Evolutionary conservation across 2,113 vertebrate genomes (phyloP).

Genomic region (Helogale parvula): DNA sequence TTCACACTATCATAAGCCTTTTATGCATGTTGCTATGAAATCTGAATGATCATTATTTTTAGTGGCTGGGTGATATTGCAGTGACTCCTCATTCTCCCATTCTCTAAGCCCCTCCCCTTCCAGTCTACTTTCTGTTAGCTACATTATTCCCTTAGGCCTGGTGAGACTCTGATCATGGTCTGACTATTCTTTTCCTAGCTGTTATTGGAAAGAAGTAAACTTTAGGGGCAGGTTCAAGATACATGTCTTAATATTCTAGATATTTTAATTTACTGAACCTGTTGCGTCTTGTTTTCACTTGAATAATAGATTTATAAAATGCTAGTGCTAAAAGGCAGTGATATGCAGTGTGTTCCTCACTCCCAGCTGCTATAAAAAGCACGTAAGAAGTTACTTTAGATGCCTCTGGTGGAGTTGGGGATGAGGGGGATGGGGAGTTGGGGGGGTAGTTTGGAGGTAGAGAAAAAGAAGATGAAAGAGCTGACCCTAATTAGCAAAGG

Average conservation of each 20-base stretch:
- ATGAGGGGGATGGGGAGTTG: neutral
- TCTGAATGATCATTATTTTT: constrained; percentile 30
- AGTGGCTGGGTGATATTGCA: neutral
- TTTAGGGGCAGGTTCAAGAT: neutral
- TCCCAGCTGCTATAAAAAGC: neutral
- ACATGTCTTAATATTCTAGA: neutral
- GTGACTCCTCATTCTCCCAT: neutral
- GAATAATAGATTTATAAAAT: neutral
- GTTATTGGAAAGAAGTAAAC: neutral
- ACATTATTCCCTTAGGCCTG: neutral
- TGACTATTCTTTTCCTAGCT: neutral
- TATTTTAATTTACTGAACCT: neutral
- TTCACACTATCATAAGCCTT: neutral
- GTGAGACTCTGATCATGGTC: neutral
- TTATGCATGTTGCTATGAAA: constrained; percentile 23
- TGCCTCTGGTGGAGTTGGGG: neutral
- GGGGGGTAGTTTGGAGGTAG: neutral
- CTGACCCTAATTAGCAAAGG: neutral
- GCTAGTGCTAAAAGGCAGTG: neutral
- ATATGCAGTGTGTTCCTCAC: neutral
- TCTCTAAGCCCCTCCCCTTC: neutral
- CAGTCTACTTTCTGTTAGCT: neutral
- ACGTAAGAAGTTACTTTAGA: neutral
- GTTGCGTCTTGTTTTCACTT: neutral
- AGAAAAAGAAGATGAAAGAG: neutral